Evolutionary conservation across 2,113 vertebrate genomes (phyloP).

Genomic region (Podocnemis expansa): DNA sequence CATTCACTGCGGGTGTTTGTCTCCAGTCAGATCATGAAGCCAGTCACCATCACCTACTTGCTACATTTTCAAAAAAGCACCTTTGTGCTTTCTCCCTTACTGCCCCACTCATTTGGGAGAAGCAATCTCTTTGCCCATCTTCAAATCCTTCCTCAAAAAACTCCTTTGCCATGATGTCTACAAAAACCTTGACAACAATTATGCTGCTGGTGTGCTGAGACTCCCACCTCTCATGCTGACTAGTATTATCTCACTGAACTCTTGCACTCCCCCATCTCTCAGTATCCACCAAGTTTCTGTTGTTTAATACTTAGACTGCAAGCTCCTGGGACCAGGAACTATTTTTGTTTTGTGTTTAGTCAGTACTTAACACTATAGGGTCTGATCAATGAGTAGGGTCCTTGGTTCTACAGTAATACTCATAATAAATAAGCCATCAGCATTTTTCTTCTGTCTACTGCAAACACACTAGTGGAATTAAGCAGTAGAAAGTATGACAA

Average conservation of each 20-base stretch:
- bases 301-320: background rate
- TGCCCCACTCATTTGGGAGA: background rate
- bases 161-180: too few species aligned
- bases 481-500: constrained; percentile 20
- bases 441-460: background rate
- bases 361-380: background rate
- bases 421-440: background rate
- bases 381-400: background rate
- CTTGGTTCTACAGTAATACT: background rate
- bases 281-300: background rate
- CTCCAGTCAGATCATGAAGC: background rate
- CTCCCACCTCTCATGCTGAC: background rate
- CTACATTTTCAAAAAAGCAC: background rate
- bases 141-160: too few species aligned
- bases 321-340: background rate
- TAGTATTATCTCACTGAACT: background rate
- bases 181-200: too few species aligned
- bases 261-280: background rate
- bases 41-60: background rate
- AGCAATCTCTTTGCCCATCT: background rate
- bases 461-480: background rate
- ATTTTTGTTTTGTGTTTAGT: background rate
- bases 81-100: background rate
- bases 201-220: too few species aligned
- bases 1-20: background rate